Evolutionary conservation across 2,888 invertebrate species (phyloP).

Genomic region (Tiphia femorata): DNA sequence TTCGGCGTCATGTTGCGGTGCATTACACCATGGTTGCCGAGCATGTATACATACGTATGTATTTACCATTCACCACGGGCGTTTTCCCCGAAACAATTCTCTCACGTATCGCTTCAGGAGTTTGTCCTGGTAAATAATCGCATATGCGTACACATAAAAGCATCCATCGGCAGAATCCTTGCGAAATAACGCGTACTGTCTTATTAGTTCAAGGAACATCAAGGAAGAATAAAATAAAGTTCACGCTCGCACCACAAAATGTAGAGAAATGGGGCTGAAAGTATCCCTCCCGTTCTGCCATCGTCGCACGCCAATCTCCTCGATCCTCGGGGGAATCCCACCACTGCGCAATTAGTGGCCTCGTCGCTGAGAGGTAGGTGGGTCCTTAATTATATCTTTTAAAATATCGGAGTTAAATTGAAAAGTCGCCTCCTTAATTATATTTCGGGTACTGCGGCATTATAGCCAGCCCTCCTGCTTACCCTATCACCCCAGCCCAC

Average conservation of each 20-base stretch:
- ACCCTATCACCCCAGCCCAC: slow-evolving; percentile 12
- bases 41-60: slow-evolving; percentile 1
- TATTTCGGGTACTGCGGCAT: slow-evolving; percentile 56
- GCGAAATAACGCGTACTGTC: no score
- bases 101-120: no score
- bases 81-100: no score
- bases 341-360: slow-evolving; percentile 55
- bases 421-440: slow-evolving; percentile 62
- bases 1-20: slow-evolving; percentile 48
- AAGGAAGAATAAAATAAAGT: no score
- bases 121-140: no score
- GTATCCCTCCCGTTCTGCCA: neutral
- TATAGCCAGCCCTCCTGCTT: slow-evolving; percentile 38
- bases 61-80: neutral
- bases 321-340: slow-evolving; percentile 35
- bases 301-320: slow-evolving; percentile 6
- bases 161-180: no score
- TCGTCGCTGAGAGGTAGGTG: slow-evolving; percentile 47
- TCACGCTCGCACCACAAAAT: no score
- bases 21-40: slow-evolving; percentile 11
- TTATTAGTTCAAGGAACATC: no score
- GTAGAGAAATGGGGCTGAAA: neutral
- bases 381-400: slow-evolving; percentile 64
- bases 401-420: slow-evolving; percentile 65
- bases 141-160: no score